Base-by-base conservation (phyloP, 2,797 vertebrate genomes). In the Gobionotothen gibberifrons region DNA sequence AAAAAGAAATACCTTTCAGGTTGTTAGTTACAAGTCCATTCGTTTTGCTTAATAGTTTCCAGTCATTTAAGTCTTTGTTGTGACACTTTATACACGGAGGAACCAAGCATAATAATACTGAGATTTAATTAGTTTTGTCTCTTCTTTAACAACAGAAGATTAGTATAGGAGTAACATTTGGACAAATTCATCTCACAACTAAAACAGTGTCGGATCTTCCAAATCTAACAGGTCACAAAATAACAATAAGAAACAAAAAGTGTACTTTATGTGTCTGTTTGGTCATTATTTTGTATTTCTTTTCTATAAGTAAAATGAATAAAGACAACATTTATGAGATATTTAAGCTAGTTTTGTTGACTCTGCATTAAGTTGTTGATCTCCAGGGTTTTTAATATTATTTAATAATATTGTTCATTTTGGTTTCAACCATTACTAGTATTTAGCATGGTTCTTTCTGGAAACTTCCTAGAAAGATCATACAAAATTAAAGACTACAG, bases 11-110 rank as follows among this genome's bases (percentile, higher is more conserved):
- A 52, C 5, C 17, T 17, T 19, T 39, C 13, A 16, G 42, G 0
- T 19, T 59, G 4, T 15, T 57, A 22, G 36, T 26, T 29, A 40
- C 15, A 66, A 58, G 10, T 16, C 12, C 70, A 52, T 47, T 21
- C 29, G 39, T 39, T 52, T 48, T 49, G 16, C 56, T 29, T 62
- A 39, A 60, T 36, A 40, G 8, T 58, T 69, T 55, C 15, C 3
- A n/a, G 22, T 49, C 22, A 66, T 57, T 48, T 5, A 54, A 67
- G 46, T 53, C 9, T 10, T 26, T 55, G 39, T 56, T 56, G 60
- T 32, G 14, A 21, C 52, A 65, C 16, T 57, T 56, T 4, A 22
- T 26, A 26, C 26, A 53, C 2, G 22, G 5, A 49, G 6, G 46
- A 19, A 67, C 0, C 40, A 1, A 39, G 1, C 1, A 2, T 21